Evolutionary conservation across 2,113 vertebrate genomes (phyloP).

Genomic region (Leptodactylus fuscus): DNA sequence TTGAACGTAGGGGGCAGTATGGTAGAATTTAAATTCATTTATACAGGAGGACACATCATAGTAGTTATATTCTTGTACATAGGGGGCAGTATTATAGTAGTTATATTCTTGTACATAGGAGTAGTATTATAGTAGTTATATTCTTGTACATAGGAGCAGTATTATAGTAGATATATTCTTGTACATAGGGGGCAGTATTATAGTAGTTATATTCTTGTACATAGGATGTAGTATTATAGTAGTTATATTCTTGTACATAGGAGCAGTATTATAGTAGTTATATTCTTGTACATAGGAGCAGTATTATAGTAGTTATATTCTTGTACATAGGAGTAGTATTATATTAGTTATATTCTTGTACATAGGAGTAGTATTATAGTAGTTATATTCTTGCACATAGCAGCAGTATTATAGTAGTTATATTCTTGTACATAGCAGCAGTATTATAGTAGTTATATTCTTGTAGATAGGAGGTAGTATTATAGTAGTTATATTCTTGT

Average conservation of each 20-base stretch:
- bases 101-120: neutral
- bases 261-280: neutral
- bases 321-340: neutral
- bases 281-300: neutral
- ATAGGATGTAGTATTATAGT: conserved; percentile 3
- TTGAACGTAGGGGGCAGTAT: neutral
- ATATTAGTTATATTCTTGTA: conserved; percentile 9
- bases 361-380: neutral
- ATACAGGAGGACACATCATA: neutral
- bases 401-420: too few species aligned
- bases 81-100: conserved; percentile 9
- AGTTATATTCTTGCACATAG: neutral
- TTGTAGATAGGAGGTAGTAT: too few species aligned
- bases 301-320: conserved; percentile 14
- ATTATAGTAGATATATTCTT: neutral
- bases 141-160: conserved; percentile 1
- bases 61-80: conserved; percentile 11
- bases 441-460: too few species aligned
- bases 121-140: neutral
- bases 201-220: neutral
- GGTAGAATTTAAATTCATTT: neutral
- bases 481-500: too few species aligned
- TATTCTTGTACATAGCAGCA: too few species aligned
- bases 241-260: conserved; percentile 4
- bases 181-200: neutral